Conservation (phyloP, 2,888 invertebrate species). For the Drosophila ustulata region DNA sequence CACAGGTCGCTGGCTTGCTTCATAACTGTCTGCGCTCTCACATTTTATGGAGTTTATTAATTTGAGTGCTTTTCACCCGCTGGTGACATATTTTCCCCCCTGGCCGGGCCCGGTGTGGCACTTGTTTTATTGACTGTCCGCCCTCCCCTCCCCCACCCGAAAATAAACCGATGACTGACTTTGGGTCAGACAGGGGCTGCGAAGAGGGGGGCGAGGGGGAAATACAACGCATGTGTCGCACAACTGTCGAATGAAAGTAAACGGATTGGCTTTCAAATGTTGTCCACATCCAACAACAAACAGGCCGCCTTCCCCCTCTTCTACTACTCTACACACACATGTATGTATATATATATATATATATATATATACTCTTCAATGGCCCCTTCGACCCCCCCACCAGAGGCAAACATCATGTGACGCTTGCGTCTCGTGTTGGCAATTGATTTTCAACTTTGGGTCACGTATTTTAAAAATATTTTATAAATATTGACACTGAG, state of each 20-base stretch:
- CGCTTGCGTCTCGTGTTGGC: slow-evolving; percentile 46
- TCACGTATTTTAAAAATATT: slow-evolving; percentile 77
- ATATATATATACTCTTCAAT: not conserved
- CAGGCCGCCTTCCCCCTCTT: not conserved
- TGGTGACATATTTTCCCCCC: slow-evolving; percentile 63
- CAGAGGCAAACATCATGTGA: slow-evolving; percentile 33
- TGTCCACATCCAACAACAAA: slow-evolving; percentile 31
- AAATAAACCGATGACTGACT: slow-evolving; percentile 4
- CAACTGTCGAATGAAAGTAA: slow-evolving; percentile 78
- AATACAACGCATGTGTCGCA: slow-evolving; percentile 72
- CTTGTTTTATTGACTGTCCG: slow-evolving; percentile 75
- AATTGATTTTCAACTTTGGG: slow-evolving; percentile 73
- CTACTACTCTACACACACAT: not conserved
- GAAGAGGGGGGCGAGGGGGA: not conserved
- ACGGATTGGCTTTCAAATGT: slow-evolving; percentile 77
- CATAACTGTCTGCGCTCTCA: slow-evolving; percentile 77
- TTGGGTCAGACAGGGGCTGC: too few relatives aligned
- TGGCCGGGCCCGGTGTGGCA: slow-evolving; percentile 4
- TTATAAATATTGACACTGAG: slow-evolving; percentile 77
- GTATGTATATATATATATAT: too few relatives aligned
- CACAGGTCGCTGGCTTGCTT: slow-evolving; percentile 38
- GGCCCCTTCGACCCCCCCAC: not conserved
- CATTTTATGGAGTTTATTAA: slow-evolving; percentile 84
- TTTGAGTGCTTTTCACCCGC: slow-evolving; percentile 80
- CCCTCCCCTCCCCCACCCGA: not conserved